phyloP scores from a whole-genome alignment of 2,888 invertebrate species.

The Erebia aethiops region DNA sequence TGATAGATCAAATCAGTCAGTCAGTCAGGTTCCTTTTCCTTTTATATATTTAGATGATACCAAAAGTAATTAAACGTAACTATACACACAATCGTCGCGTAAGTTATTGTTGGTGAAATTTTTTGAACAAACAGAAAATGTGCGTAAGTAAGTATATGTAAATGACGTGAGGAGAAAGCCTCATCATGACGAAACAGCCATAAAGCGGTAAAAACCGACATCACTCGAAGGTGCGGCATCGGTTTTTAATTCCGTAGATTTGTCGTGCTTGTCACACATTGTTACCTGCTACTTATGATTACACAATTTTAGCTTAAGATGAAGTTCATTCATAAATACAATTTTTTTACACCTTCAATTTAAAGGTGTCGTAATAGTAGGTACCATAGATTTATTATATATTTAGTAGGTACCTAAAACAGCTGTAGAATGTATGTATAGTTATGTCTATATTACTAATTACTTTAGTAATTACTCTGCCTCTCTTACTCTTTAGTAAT shows the following conservation, averaged over 20 bases:
- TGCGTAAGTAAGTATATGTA: constrained; percentile 66
- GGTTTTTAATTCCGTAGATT: constrained; percentile 44
- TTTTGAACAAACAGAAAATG: constrained; percentile 70
- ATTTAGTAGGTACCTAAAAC: no score
- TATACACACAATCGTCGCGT: constrained; percentile 28
- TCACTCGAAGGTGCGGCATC: constrained; percentile 54
- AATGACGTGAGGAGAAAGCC: constrained; percentile 75
- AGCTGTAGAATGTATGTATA: no score
- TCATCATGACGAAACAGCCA: constrained; percentile 67
- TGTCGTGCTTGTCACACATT: constrained; percentile 41
- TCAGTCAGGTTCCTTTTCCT: not conserved
- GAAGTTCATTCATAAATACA: constrained; percentile 21
- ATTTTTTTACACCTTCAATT: not conserved
- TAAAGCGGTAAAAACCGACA: constrained; percentile 62
- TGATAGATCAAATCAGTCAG: no score
- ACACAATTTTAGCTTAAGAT: constrained; percentile 33
- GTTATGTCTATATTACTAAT: no score
- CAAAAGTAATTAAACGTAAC: constrained; percentile 12
- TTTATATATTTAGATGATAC: no score
- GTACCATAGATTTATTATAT: no score
- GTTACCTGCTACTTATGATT: constrained; percentile 33
- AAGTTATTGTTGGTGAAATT: constrained; percentile 64
- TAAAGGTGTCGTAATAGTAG: not conserved
- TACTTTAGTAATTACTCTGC: no score
- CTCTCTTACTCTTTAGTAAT: no score